Evolutionary conservation across 2,888 invertebrate species (phyloP).

Genomic region (Helicoverpa assulta): DNA sequence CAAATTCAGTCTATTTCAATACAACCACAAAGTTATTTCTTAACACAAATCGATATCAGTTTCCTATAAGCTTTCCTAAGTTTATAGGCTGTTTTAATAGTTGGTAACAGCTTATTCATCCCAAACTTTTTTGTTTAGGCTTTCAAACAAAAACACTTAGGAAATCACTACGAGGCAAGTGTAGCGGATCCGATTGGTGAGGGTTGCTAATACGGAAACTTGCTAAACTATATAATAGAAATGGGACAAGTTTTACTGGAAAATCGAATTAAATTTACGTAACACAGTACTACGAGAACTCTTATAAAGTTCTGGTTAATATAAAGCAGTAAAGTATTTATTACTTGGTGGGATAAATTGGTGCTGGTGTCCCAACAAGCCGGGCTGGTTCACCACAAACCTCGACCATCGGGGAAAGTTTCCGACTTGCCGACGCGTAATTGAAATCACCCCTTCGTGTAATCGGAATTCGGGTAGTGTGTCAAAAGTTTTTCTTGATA

Average conservation of each 20-base stretch:
- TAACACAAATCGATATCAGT: neutral
- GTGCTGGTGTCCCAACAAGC: conserved; percentile 21
- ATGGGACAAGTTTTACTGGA: conserved; percentile 35
- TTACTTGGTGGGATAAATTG: conserved; percentile 29
- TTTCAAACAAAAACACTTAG: conserved; percentile 51
- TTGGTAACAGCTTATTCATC: conserved; percentile 21
- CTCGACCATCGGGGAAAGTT: conserved; percentile 20
- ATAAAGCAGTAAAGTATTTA: conserved; percentile 15
- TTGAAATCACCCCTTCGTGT: conserved; percentile 24
- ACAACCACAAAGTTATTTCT: neutral
- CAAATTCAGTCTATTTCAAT: no score
- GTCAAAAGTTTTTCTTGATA: conserved; percentile 6
- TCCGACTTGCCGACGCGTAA: conserved; percentile 11
- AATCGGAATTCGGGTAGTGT: conserved; percentile 8
- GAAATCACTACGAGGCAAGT: conserved; percentile 40
- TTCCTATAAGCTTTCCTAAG: conserved; percentile 1
- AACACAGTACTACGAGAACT: conserved; percentile 29
- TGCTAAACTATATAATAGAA: conserved; percentile 39
- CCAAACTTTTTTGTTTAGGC: conserved; percentile 26
- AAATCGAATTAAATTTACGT: conserved; percentile 45
- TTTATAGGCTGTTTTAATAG: conserved; percentile 20
- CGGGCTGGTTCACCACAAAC: conserved; percentile 18
- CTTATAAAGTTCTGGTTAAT: conserved; percentile 20
- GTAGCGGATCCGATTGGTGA: conserved; percentile 33
- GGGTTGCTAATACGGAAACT: conserved; percentile 40